phyloP scores from a whole-genome alignment of 2,888 invertebrate genomes.

The Netelia virgata region DNA sequence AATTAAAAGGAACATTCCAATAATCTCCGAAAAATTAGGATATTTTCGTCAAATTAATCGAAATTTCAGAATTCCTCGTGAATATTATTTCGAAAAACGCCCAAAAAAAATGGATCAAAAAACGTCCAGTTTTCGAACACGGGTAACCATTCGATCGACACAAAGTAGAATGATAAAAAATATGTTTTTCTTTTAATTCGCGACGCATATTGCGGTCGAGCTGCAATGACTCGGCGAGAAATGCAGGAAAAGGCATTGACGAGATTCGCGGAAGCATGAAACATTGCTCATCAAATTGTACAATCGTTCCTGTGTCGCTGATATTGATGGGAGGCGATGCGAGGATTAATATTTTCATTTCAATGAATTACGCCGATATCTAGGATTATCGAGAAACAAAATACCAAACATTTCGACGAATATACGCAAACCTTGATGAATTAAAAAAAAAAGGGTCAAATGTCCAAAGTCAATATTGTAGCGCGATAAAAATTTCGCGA shows the following conservation, averaged over 20 bases:
- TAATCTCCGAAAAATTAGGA: too few species aligned
- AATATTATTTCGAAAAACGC: too few species aligned
- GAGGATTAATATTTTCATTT: not conserved
- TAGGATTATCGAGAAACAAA: not conserved
- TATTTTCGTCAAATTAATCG: too few species aligned
- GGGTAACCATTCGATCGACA: too few species aligned
- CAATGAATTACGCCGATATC: not conserved
- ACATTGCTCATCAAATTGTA: not conserved
- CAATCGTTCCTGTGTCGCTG: not conserved
- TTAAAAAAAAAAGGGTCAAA: not conserved
- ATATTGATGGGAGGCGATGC: not conserved
- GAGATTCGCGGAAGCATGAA: not conserved
- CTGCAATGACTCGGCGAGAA: not conserved
- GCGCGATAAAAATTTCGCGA: not conserved
- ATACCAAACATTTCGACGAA: not conserved
- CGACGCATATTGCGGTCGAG: too few species aligned
- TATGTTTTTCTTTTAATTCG: too few species aligned
- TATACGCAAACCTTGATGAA: not conserved
- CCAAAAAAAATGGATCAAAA: too few species aligned
- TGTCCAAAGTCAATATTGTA: not conserved
- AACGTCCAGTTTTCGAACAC: too few species aligned
- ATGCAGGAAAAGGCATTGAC: not conserved
- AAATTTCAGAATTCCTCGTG: too few species aligned
- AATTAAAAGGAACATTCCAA: too few species aligned
- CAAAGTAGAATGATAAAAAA: too few species aligned